Conservation (phyloP, 2,113 vertebrate genomes). For the Myanophis thanlyinensis region DNA sequence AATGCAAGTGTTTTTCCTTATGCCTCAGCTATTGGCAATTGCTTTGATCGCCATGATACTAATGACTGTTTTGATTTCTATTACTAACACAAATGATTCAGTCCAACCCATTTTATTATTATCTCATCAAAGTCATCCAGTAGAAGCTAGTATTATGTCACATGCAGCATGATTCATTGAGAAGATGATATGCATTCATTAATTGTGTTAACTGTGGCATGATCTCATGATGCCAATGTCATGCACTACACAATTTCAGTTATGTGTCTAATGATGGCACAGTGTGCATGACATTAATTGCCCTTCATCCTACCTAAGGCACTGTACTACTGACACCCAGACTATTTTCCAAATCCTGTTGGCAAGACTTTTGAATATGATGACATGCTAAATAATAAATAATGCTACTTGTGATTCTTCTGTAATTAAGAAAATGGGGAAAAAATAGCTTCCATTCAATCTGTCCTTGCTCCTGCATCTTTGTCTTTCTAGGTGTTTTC, state of each 20-base stretch:
- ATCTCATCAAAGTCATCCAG: not conserved
- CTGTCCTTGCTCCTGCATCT: not conserved
- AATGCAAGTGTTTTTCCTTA: not conserved
- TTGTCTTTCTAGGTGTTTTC: not conserved
- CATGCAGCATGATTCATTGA: not conserved
- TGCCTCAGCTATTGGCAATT: not conserved
- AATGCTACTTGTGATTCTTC: not conserved
- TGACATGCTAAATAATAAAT: not conserved
- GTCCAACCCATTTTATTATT: constrained; percentile 3
- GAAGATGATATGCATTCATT: not conserved
- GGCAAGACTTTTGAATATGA: not conserved
- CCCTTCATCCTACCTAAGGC: not conserved
- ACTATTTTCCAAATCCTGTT: not conserved
- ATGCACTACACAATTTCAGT: not conserved
- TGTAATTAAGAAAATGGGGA: not conserved
- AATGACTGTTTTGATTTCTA: not conserved
- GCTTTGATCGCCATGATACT: not conserved
- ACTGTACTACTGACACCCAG: not conserved
- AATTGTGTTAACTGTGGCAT: not conserved
- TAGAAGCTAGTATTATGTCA: not conserved
- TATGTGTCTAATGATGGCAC: not conserved
- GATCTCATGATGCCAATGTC: not conserved
- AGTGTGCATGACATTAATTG: not conserved
- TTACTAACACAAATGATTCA: not conserved
- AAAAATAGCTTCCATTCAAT: not conserved